Base-by-base conservation (phyloP, 2,113 vertebrate species). In the Blennius ocellaris region DNA sequence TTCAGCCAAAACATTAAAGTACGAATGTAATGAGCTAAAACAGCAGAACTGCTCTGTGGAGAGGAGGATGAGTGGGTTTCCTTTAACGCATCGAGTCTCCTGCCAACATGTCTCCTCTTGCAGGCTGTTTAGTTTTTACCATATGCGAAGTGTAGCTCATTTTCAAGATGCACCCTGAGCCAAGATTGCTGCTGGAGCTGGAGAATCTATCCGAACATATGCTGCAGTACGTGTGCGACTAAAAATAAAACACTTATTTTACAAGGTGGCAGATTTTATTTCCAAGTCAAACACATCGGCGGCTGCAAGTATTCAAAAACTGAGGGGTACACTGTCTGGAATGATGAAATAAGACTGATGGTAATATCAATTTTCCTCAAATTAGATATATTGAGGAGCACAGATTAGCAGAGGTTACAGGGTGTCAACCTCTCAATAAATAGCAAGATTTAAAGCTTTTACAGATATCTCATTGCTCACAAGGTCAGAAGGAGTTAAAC, bases 171-270 rank as follows among this genome's bases (percentile, higher is more conserved):
- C 66, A 68, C 38, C 45, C 49, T 45, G 64, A 74, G 84, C 83
- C 84, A 87, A 81, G 71, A 81, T 73, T 44, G 11, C 67, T 70
- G 73, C 66, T 49, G 49, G 41, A 81, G 69, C 66, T 53, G 54
- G 54, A 78, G 53, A 56, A 60, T 39, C 49, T 17, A 70, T 74
- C 48, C 45, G 59, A 84, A 73, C 82, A 82, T 73, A 72, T 76
- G 83, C 77, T 68, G 58, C 30, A 69, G 81, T 67, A 73, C 69
- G 66, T 70, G 53, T n/a, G 55, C 36, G 11, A 58, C 79, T 87
- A 82, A 83, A 90, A 85, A 85, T 90, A 83, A 85, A 84, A 55
- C 9, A 12, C 50, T 62, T 68, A 54, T 59, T 78, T 66, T 78
- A 14, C 11, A 51, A 78, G 41, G 53, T 3, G 30, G 44, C 38